A percentile compares a stretch with the other conserved stretches of the same genome.
phyloP scores from a whole-genome alignment of 37 sponge, comb jelly and placozoan genomes.

The Cladorhizidae sp. region DNA sequence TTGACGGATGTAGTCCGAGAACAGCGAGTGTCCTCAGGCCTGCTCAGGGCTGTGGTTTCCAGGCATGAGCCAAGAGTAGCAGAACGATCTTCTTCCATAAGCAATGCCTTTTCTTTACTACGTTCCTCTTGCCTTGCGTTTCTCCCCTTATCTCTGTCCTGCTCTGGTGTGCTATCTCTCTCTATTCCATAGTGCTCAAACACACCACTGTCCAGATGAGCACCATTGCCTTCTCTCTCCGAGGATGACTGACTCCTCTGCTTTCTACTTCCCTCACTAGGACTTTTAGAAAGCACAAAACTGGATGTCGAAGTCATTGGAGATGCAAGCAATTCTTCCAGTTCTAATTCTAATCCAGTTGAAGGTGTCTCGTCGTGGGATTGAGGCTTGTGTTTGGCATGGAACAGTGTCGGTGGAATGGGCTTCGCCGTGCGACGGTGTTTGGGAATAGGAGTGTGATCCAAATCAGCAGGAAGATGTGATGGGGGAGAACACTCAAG shows the following conservation, averaged over 20 bases:
- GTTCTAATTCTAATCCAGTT: neutral
- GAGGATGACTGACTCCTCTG: no score
- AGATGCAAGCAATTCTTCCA: neutral
- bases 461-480: neutral
- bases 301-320: neutral
- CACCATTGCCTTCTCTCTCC: neutral
- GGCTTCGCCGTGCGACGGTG: neutral
- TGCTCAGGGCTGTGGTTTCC: no score
- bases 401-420: neutral
- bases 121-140: neutral
- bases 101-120: neutral
- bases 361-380: neutral
- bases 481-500: no score
- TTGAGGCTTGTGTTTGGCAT: neutral
- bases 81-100: no score
- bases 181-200: slow-evolving; percentile 2
- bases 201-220: slow-evolving; percentile 26
- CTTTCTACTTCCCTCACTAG: neutral
- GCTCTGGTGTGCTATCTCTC: neutral
- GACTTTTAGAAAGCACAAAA: neutral
- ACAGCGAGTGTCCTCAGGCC: neutral
- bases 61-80: no score
- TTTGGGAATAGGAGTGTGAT: neutral
- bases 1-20: neutral
- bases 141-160: neutral